Conservation (phyloP, 2,888 invertebrate genomes). For the Melinaea menophilus region DNA sequence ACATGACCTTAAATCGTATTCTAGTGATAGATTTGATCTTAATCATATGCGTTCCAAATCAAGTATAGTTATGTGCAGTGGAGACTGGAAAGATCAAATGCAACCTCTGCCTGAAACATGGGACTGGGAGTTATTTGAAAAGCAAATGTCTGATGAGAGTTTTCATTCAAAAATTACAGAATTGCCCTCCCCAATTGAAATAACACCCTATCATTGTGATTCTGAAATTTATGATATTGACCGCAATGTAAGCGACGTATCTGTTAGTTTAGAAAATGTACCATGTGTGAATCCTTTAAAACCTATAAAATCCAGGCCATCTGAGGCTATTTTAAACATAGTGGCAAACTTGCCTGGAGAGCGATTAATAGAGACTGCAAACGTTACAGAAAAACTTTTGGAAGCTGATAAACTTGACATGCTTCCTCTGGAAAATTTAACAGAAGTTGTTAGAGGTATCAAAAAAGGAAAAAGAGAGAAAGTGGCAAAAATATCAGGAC, state of each 20-base stretch:
- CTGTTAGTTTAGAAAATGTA: constrained; percentile 77
- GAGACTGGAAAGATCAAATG: constrained; percentile 80
- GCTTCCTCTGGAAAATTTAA: constrained; percentile 81
- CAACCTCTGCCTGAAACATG: constrained; percentile 81
- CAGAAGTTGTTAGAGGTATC: constrained; percentile 80
- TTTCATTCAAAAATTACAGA: constrained; percentile 64
- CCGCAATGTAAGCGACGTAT: constrained; percentile 71
- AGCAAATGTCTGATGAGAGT: constrained; percentile 71
- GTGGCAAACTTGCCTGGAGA: constrained; percentile 76
- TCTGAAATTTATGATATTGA: constrained; percentile 73
- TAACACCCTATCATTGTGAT: constrained; percentile 70
- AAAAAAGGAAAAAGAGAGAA: constrained; percentile 77
- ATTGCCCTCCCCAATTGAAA: constrained; percentile 70
- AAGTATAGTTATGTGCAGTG: constrained; percentile 68
- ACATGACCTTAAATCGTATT: constrained; percentile 68
- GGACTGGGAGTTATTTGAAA: constrained; percentile 82
- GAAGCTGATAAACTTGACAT: constrained; percentile 74
- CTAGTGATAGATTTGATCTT: constrained; percentile 66
- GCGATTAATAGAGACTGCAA: constrained; percentile 77
- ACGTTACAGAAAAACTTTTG: constrained; percentile 79
- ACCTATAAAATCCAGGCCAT: constrained; percentile 73
- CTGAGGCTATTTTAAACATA: constrained; percentile 62
- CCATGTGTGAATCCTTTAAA: constrained; percentile 80
- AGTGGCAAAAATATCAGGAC: constrained; percentile 80
- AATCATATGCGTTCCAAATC: constrained; percentile 74